Evolutionary conservation across 53 echinoderm and acorn worm species (phyloP).

Genomic region (Stichopus horrens): DNA sequence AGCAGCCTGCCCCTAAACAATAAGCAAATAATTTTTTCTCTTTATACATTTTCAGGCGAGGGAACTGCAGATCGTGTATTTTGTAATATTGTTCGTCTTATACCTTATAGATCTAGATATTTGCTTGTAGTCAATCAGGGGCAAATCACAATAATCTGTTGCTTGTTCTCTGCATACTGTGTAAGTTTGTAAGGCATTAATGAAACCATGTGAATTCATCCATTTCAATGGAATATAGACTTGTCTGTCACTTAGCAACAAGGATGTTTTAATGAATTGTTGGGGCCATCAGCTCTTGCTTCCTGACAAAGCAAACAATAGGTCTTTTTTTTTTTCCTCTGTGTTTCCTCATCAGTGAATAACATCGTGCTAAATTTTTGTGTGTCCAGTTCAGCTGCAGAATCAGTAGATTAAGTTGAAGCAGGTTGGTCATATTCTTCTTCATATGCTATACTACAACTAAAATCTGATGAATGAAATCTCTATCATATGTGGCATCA

Average conservation of each 20-base stretch:
- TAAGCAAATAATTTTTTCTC: no score
- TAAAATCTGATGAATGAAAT: not conserved
- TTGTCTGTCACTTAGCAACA: conserved; percentile 20
- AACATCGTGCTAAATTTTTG: not conserved
- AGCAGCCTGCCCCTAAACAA: no score
- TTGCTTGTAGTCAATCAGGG: no score
- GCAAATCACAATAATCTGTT: not conserved
- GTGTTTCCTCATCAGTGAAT: not conserved
- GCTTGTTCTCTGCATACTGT: not conserved
- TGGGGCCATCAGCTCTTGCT: not conserved
- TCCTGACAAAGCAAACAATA: conserved; percentile 21
- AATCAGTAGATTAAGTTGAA: not conserved
- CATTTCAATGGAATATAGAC: not conserved
- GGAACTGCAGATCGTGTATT: no score
- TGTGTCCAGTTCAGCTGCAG: not conserved
- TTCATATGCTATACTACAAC: not conserved
- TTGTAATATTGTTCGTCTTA: no score
- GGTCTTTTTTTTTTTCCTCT: not conserved
- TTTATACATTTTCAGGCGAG: no score
- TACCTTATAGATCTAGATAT: no score
- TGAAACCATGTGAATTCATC: conserved; percentile 19
- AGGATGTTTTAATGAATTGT: conserved; percentile 19
- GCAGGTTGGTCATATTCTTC: not conserved
- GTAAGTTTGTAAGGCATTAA: conserved; percentile 2
- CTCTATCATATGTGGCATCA: not conserved